Base-by-base conservation (phyloP, 2,888 invertebrate species). In the Boloria euphrosyne region DNA sequence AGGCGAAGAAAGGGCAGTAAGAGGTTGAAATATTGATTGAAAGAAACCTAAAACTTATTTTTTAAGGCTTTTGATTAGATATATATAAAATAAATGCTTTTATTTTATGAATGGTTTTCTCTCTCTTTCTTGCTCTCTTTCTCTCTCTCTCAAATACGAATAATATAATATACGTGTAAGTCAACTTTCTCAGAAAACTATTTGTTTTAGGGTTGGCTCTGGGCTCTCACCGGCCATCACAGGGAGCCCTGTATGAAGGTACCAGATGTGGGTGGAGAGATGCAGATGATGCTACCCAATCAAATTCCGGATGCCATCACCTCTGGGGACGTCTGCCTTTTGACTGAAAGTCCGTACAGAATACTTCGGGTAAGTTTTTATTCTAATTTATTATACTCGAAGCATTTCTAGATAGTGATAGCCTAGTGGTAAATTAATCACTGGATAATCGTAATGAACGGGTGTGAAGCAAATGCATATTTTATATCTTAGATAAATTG, bases 291-390 rank as follows among this genome's bases (percentile, higher is more conserved):
- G 93, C 80, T 94, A 70, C 89, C 93, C 0, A 76, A 80, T 44
- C 81, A 75, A 13, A 69, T 64, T 13, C 79, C 89, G 0, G 84
- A 86, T 43, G 74, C 72, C 0, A 62, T 67, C 0, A 80, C 77
- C 52, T 85, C 79, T 0, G 93, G 94, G 4, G 94, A 95, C 59
- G 94, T 96, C 5, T 97, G 97, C 77, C 88, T 96, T 14, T 93
- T 97, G 75, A 93, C 94, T 47, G 96, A 96, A 78, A 96, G 95
- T 75, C 96, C 96, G 0, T 96, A 93, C 76, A 88, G 96, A 72
- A 95, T 96, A 73, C 82, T 95, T 14, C 92, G 95, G 92, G 96
- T 96, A 85, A 93, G 94, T 62, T 4, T 16, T 38, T 22, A 57
- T 44, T 13, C 13, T 5, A 46, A 46, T 50, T 13, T 3, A 22